phyloP scores from a whole-genome alignment of 2,888 invertebrate genomes.

The Tanypteryx hageni region DNA sequence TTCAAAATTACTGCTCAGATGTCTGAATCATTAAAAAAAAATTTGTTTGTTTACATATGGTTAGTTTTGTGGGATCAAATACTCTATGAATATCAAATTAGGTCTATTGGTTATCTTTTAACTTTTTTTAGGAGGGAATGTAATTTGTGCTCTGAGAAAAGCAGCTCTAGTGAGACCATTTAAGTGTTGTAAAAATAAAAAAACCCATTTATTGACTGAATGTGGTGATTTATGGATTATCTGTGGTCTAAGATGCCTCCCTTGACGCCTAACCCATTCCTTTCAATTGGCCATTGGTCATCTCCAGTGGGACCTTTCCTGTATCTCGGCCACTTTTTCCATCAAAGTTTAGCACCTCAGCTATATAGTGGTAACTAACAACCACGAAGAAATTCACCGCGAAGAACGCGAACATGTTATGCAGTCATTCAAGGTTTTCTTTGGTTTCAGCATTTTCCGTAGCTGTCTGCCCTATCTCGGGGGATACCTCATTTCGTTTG shows the following conservation, averaged over 20 bases:
- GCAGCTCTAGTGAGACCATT: too few species aligned
- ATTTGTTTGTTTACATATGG: not conserved
- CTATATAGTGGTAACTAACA: not conserved
- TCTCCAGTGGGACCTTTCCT: slow-evolving; percentile 32
- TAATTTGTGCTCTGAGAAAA: too few species aligned
- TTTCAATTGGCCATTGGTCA: not conserved
- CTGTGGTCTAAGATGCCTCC: not conserved
- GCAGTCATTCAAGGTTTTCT: slow-evolving; percentile 16
- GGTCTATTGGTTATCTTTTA: too few species aligned
- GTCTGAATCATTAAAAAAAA: not conserved
- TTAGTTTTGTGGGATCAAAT: not conserved
- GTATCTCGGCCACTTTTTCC: slow-evolving; percentile 28
- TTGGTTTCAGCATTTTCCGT: not conserved
- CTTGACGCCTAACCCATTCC: slow-evolving; percentile 7
- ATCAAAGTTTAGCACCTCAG: not conserved
- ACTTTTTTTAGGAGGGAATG: too few species aligned
- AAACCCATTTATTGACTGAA: not conserved
- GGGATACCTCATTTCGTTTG: not conserved
- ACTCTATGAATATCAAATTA: not conserved
- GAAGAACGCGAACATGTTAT: not conserved
- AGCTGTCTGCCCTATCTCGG: not conserved
- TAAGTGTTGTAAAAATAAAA: not conserved
- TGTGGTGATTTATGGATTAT: not conserved
- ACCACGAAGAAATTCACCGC: not conserved
- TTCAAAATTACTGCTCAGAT: not conserved